These are phyloP conservation scores for Donacobius atricapilla DNA, from an alignment of 2,113 vertebrate genomes.

Conservation along the genomic window DNA sequence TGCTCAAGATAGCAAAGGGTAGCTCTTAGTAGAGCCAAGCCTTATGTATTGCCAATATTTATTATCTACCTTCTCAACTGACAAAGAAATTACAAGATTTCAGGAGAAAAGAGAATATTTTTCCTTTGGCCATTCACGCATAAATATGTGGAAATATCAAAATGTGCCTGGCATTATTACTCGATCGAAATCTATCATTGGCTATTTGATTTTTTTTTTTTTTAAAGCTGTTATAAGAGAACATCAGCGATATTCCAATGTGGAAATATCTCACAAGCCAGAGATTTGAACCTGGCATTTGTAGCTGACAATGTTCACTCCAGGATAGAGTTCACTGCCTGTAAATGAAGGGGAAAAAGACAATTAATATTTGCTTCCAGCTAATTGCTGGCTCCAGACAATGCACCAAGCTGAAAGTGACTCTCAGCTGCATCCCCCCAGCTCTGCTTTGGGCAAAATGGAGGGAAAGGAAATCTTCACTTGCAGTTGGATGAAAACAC, in stretches of 20 bases:
- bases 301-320: neutral
- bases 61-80: neutral
- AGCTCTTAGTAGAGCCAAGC: neutral
- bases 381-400: neutral
- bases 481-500: neutral
- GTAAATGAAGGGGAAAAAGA: neutral
- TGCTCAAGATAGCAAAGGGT: neutral
- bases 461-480: neutral
- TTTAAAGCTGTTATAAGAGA: neutral
- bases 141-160: neutral
- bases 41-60: neutral
- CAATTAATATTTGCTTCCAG: neutral
- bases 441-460: neutral
- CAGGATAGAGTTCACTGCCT: neutral
- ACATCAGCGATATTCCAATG: neutral
- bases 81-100: neutral
- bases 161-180: neutral
- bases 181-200: neutral
- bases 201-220: neutral
- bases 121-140: neutral
- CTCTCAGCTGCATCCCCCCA: neutral
- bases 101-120: neutral
- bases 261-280: neutral
- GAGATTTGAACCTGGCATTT: neutral
- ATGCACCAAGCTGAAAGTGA: neutral